phyloP scores from a whole-genome alignment of 2,797 vertebrate genomes.

The Morelia viridis region DNA sequence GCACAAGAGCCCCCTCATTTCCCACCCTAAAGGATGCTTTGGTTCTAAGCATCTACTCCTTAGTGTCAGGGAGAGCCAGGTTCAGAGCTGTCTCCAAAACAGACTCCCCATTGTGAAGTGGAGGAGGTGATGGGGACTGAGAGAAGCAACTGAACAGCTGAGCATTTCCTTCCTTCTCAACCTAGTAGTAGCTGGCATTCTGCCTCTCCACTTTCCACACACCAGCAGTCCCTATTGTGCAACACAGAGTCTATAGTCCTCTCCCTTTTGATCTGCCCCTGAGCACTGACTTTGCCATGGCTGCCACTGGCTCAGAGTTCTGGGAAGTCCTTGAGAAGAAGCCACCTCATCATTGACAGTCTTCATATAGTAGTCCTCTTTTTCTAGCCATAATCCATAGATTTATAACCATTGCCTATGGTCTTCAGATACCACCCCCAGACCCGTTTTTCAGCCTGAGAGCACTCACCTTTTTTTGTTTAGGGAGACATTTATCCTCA shows the following conservation, averaged over 20 bases:
- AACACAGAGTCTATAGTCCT: not conserved
- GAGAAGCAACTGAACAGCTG: conserved; percentile 16
- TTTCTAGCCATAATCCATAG: not conserved
- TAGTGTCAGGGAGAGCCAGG: conserved; percentile 29
- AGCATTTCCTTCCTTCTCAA: not conserved
- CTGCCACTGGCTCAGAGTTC: not conserved
- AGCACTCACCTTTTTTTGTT: not conserved
- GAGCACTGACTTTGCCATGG: not conserved
- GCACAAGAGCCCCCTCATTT: not conserved
- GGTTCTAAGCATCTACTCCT: not conserved
- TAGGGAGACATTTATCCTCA: not conserved
- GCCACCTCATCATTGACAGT: not conserved
- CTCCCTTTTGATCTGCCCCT: not conserved
- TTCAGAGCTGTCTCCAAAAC: not conserved
- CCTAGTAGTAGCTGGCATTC: not conserved
- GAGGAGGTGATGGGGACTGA: not conserved
- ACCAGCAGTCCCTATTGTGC: not conserved
- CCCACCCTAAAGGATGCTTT: not conserved
- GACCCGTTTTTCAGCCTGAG: not conserved
- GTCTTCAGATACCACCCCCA: not conserved
- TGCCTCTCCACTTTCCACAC: not conserved
- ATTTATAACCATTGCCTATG: not conserved
- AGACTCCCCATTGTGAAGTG: conserved; percentile 23
- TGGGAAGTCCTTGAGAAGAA: not conserved
- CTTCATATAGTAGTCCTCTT: not conserved